Conservation (phyloP, 2,113 vertebrate genomes). For the Phyllopteryx taeniolatus region DNA sequence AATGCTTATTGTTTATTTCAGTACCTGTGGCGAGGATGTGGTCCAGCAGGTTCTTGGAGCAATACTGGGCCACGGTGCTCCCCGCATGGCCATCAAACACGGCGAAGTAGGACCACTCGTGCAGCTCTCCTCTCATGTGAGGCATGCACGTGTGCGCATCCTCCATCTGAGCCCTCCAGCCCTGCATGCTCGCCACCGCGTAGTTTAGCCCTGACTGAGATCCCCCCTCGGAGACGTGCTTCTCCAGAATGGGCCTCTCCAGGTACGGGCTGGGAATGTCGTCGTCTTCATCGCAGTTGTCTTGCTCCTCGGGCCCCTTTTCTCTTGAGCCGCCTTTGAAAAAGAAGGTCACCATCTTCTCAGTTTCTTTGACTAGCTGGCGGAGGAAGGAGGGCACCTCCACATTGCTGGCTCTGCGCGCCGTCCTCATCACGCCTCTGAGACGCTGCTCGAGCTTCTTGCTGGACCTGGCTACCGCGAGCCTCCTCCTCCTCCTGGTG, state of each 20-base stretch:
- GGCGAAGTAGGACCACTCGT: conserved; percentile 76
- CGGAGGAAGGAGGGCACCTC: conserved; percentile 76
- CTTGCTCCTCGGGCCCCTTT: conserved; percentile 37
- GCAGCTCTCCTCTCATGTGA: conserved; percentile 56
- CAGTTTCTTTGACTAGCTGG: conserved; percentile 72
- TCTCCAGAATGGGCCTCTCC: conserved; percentile 67
- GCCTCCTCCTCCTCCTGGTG: conserved; percentile 40
- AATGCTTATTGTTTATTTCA: not conserved
- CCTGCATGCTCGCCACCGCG: conserved; percentile 74
- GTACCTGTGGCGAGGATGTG: conserved; percentile 74
- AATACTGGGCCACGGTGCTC: conserved; percentile 73
- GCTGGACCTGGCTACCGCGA: conserved; percentile 35
- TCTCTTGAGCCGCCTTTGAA: conserved; percentile 70
- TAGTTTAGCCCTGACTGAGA: conserved; percentile 64
- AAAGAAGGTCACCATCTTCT: conserved; percentile 75
- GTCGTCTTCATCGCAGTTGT: conserved; percentile 54
- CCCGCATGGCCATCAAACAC: conserved; percentile 80
- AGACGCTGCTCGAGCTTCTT: conserved; percentile 54
- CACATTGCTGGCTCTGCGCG: conserved; percentile 67
- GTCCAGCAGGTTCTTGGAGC: conserved; percentile 73
- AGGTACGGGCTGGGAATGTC: conserved; percentile 59
- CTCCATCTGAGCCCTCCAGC: conserved; percentile 79
- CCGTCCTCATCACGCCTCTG: conserved; percentile 63
- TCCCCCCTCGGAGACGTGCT: conserved; percentile 67
- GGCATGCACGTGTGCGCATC: conserved; percentile 74